A percentile compares a stretch with the other conserved stretches of the same genome.
phyloP scores from a whole-genome alignment of 1,140 invertebrate genomes.

The Diuraphis noxia region DNA sequence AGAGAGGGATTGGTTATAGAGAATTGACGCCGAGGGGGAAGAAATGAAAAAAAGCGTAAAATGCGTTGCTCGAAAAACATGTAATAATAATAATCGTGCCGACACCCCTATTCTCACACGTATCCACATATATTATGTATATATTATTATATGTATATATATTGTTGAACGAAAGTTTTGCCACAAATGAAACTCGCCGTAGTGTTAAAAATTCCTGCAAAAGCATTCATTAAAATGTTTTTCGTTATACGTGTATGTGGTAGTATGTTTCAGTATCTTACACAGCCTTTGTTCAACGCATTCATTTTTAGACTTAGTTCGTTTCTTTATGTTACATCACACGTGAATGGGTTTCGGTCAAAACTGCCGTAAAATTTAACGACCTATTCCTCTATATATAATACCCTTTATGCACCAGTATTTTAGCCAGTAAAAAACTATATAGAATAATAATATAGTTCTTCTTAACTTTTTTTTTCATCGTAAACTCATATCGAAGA shows the following conservation, averaged over 20 bases:
- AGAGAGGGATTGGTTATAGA: not conserved
- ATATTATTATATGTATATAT: not conserved
- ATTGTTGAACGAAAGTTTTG: not conserved
- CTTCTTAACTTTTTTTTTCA: not conserved
- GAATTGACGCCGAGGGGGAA: not conserved
- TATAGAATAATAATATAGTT: not conserved
- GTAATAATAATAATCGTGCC: not conserved
- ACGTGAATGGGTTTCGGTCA: not conserved
- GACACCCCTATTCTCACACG: not conserved
- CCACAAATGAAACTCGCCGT: not conserved
- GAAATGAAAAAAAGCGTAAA: not conserved
- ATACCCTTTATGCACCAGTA: not conserved
- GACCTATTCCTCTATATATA: slow-evolving; percentile 1
- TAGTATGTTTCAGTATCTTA: not conserved
- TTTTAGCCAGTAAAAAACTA: not conserved
- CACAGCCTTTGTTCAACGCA: not conserved
- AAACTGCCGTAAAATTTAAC: not conserved
- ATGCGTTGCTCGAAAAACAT: not conserved
- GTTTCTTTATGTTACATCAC: not conserved
- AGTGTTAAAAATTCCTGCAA: slow-evolving; percentile 4
- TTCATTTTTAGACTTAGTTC: not conserved
- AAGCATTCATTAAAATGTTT: slow-evolving; percentile 27
- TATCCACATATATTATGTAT: not conserved
- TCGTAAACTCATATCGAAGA: not conserved
- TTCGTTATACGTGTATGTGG: not conserved